Base-by-base conservation (phyloP, 2,113 vertebrate species). In the Ochotona princeps region DNA sequence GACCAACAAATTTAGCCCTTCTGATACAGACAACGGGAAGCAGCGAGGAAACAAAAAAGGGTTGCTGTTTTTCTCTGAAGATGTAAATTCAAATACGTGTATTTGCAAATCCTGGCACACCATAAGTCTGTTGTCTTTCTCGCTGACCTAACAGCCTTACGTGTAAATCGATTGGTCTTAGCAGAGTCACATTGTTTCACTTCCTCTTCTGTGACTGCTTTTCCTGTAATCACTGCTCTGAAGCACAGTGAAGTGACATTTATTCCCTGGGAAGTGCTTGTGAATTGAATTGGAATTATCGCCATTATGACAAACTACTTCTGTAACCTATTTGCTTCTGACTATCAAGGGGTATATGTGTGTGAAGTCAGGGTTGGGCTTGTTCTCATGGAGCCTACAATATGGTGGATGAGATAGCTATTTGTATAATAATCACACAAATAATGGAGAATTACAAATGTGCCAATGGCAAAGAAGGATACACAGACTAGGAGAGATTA, bases 271-370 rank as follows among this genome's bases (percentile, higher is more conserved):
- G 47, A 86, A 85, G 49, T 83, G 65, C 28, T 25, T 86, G 32
- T 89, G 70, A 89, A 92, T 86, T 89, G 70, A 83, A 83, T 67
- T 81, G 51, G 70, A 80, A 66, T 89, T 76, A 26, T 85, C 92
- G 51, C 7, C 8, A 44, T 75, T 73, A 28, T 30, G 54, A 75
- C 67, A 91, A 88, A 75, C 54, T 73, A 88, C 30, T 82, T 28
- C 63, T 94, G 5, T 78, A 76, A 60, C 44, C 49, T 86, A 86
- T 67, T 95, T 51, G 23, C 54, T 30, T 91, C 54, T 76, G 47
- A 25, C 30, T 89, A 38, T 32, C 79, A 90, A 74, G 8, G 17
- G 49, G 66, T 51, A 47, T 79, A 18, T 87, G 12, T 57, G 21
- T 35, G 60, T 30, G 38, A 26, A 51, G 49, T 30, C 5, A 8